Evolutionary conservation across 2,113 vertebrate genomes (phyloP).

Genomic region (Brienomyrus longianalis): DNA sequence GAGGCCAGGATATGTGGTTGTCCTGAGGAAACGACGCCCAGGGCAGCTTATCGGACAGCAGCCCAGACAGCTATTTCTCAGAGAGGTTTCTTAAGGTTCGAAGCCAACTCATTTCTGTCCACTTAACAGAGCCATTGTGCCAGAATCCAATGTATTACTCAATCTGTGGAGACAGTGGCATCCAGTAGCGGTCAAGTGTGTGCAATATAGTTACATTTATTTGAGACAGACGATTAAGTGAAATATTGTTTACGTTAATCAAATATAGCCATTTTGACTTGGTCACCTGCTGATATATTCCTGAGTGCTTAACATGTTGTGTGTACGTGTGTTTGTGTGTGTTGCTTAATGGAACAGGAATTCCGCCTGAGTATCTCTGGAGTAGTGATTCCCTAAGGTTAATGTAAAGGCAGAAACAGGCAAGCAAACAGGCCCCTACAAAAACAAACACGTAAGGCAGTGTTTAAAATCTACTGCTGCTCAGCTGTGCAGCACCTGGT

Average conservation of each 20-base stretch:
- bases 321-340: not conserved
- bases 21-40: constrained; percentile 18
- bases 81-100: too few species aligned
- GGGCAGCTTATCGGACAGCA: constrained; percentile 29
- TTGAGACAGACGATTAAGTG: not conserved
- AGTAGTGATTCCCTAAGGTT: not conserved
- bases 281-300: not conserved
- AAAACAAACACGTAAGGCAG: not conserved
- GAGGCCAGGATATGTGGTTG: not conserved
- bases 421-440: not conserved
- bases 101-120: not conserved
- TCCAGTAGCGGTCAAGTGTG: not conserved
- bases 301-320: not conserved
- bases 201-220: not conserved
- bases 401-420: not conserved
- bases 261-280: not conserved
- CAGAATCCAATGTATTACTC: not conserved
- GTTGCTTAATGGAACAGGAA: not conserved
- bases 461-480: not conserved
- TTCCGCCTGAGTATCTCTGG: not conserved
- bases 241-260: not conserved
- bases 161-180: not conserved
- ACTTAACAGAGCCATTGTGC: not conserved
- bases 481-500: not conserved
- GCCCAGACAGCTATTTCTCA: constrained; percentile 6